phyloP scores from a whole-genome alignment of 2,113 vertebrate genomes.

The Uria lomvia region DNA sequence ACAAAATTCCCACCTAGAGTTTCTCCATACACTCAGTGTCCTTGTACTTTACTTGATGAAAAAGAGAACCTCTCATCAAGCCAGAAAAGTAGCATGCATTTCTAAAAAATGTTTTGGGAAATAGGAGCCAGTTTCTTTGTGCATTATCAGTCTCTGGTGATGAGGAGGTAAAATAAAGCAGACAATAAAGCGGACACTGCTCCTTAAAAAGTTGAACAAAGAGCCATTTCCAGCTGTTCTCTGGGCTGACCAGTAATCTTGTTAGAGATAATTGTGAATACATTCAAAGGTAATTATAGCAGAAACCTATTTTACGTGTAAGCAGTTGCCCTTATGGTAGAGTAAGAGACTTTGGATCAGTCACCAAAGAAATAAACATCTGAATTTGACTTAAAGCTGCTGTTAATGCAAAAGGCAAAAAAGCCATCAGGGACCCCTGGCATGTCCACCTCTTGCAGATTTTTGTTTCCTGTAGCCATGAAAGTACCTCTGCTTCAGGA shows the following conservation, averaged over 20 bases:
- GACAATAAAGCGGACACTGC: background rate
- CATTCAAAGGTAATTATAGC: constrained; percentile 28
- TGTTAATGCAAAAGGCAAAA: background rate
- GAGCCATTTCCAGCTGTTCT: constrained; percentile 15
- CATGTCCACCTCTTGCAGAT: background rate
- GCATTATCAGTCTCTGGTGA: background rate
- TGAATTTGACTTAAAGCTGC: constrained; percentile 46
- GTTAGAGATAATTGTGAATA: background rate
- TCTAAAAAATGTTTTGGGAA: background rate
- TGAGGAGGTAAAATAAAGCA: background rate
- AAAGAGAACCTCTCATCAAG: background rate
- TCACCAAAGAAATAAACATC: constrained; percentile 48
- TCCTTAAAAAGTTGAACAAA: background rate
- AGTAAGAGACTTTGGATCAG: background rate
- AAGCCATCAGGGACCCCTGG: background rate
- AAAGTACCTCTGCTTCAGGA: background rate
- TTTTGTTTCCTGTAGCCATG: background rate
- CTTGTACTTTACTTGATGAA: background rate
- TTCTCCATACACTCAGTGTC: background rate
- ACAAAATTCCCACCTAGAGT: background rate
- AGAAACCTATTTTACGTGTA: constrained; percentile 10
- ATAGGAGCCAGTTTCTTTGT: background rate
- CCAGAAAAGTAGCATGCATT: background rate
- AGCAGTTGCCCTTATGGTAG: constrained; percentile 36
- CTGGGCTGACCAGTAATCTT: background rate